Percentiles rank a stretch among this genome's conserved stretches.
phyloP scores from a whole-genome alignment of 1,140 invertebrate species.

The Bursaphelenchus mucronatus region DNA sequence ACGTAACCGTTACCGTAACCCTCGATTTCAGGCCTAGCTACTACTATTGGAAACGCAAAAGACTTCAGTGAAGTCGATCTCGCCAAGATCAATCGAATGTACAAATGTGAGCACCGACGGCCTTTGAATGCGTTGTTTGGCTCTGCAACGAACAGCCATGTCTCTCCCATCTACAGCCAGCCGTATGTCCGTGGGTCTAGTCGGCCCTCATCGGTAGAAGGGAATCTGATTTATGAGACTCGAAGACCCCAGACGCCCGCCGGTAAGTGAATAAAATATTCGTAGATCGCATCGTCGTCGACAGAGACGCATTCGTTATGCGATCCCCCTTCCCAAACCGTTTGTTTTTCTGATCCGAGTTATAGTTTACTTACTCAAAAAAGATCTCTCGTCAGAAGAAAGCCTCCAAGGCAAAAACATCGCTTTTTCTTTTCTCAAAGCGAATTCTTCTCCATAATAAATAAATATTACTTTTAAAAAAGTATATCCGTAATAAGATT shows the following conservation, averaged over 20 bases:
- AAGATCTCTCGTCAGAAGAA: too few species aligned
- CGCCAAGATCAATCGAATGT: slow-evolving; percentile 60
- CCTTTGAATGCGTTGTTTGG: slow-evolving; percentile 16
- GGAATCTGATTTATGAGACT: slow-evolving; percentile 19
- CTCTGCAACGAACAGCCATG: slow-evolving; percentile 42
- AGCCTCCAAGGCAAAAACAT: too few species aligned
- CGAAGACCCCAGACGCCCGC: neutral
- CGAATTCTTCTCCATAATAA: too few species aligned
- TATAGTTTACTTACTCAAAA: too few species aligned
- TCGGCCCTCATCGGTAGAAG: slow-evolving; percentile 9
- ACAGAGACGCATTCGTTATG: too few species aligned
- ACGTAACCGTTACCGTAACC: slow-evolving; percentile 2
- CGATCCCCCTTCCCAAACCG: too few species aligned
- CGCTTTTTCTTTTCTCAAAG: too few species aligned
- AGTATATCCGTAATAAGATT: neutral
- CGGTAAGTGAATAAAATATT: too few species aligned
- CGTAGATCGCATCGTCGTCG: too few species aligned
- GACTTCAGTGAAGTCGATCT: slow-evolving; percentile 56
- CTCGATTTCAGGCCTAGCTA: slow-evolving; percentile 41
- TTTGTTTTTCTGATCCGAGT: too few species aligned
- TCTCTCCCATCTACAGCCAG: slow-evolving; percentile 38
- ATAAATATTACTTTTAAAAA: too few species aligned
- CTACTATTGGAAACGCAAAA: slow-evolving; percentile 59
- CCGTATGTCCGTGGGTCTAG: slow-evolving; percentile 16
- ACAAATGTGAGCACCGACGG: slow-evolving; percentile 45